These are phyloP conservation scores for Sebastolobus alascanus DNA, from an alignment of 2,797 vertebrate species.

Conservation along the genomic window DNA sequence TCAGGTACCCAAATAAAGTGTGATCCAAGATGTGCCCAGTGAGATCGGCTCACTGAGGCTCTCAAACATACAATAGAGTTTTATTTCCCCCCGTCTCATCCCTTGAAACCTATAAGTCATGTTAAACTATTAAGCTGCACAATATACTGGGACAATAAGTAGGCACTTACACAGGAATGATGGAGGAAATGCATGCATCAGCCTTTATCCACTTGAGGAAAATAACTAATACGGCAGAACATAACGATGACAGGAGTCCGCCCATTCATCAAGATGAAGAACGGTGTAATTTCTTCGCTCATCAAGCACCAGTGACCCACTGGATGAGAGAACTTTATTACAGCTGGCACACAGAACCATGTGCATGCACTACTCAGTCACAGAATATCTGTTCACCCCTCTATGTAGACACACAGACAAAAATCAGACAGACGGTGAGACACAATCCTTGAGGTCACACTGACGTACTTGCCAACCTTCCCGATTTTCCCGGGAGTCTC, in stretches of 20 bases:
- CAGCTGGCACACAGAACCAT: slow-evolving; percentile 46
- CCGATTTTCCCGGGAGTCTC: too few species aligned
- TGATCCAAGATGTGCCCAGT: neutral
- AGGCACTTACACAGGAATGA: slow-evolving; percentile 28
- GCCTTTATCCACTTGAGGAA: slow-evolving; percentile 59
- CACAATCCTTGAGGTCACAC: neutral
- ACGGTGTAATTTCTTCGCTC: slow-evolving; percentile 61
- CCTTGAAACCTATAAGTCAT: slow-evolving; percentile 13
- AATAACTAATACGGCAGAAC: slow-evolving; percentile 61
- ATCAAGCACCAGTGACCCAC: slow-evolving; percentile 69
- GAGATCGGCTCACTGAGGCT: neutral
- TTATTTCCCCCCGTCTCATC: slow-evolving; percentile 22
- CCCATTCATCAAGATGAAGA: slow-evolving; percentile 68
- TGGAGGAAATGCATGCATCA: slow-evolving; percentile 48
- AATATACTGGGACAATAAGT: slow-evolving; percentile 30
- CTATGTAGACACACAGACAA: neutral
- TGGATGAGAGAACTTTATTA: slow-evolving; percentile 60
- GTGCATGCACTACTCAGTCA: slow-evolving; percentile 13
- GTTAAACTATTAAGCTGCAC: slow-evolving; percentile 4
- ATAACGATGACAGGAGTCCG: slow-evolving; percentile 62
- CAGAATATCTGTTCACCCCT: neutral
- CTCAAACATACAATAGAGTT: slow-evolving; percentile 5
- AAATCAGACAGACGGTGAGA: neutral
- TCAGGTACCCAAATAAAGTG: neutral
- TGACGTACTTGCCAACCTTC: neutral